Evolutionary conservation across 2,797 vertebrate species (phyloP), one percentile per base, ranked within the genome.

Genomic region (Artibeus lituratus): DNA sequence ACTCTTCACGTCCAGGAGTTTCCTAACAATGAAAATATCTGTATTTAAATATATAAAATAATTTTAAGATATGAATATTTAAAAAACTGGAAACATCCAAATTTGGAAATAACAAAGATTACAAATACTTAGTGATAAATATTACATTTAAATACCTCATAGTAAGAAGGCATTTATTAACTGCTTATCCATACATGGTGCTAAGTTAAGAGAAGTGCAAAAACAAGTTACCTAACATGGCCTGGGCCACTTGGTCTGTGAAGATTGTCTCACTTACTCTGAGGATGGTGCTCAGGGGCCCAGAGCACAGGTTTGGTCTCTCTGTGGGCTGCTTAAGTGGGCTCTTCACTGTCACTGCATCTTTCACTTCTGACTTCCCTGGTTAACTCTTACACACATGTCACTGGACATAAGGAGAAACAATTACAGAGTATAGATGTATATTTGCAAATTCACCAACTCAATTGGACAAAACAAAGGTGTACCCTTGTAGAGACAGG

Each of bases 21-120:
- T 81, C 2, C n/a, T 29, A 90, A 15, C 2, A 95, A 87, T 81
- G 10, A 65, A 84, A 39, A 87, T 35, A 37, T 70, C 24, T 37
- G 47, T n/a, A 80, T 44, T 78, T 65, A 90, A 83, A 94, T 22
- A 88, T 53, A 29, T 77, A 53, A 85, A 65, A 22, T 78, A 70
- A 91, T 65, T 91, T 89, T 76, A 55, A 47, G 18, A 65, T 78
- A 22, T 39, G 44, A 82, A n/a, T 10, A 74, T 16, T n/a, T 53
- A 4, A 11, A 70, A 86, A 94, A 57, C 77, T 51, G 81, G 49
- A 82, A 88, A 92, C 42, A 67, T 19, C 49, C 3, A 26, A 44
- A 2, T 59, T 47, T 88, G 73, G n/a, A 6, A 87, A 82, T 12
- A 90, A 74, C 4, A 69, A 42, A 84, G 67, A 15, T 49, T 49